phyloP scores from a whole-genome alignment of 2,113 vertebrate genomes.

The Numida meleagris region DNA sequence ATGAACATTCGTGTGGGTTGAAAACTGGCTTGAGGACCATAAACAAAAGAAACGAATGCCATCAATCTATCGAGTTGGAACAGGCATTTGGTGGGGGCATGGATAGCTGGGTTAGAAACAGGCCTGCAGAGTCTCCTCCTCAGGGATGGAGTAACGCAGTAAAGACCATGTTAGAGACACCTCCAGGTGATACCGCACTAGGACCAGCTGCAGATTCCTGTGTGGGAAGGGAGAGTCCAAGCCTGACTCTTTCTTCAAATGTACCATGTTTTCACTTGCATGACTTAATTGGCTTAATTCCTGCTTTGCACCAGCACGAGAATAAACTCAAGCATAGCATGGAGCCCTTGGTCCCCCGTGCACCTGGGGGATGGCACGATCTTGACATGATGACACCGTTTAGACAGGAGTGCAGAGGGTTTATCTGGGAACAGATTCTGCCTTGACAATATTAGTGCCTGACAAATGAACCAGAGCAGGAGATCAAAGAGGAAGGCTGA shows the following conservation, averaged over 20 bases:
- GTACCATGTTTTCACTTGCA: conserved; percentile 25
- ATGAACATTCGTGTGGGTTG: conserved; percentile 51
- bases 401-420: neutral
- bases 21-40: conserved; percentile 63
- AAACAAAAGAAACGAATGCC: conserved; percentile 58
- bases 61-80: conserved; percentile 69
- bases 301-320: neutral
- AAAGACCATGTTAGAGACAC: conserved; percentile 23
- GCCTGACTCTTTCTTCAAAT: neutral
- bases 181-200: neutral
- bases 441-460: neutral
- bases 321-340: neutral
- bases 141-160: neutral
- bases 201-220: conserved; percentile 52
- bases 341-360: neutral
- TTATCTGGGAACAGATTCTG: conserved; percentile 6
- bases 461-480: conserved; percentile 19
- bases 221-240: conserved; percentile 37
- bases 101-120: neutral
- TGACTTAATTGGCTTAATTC: neutral
- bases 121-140: neutral
- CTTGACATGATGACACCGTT: neutral
- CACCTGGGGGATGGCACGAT: neutral
- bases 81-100: neutral
- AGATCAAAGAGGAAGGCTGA: conserved; percentile 46